Percentiles rank a stretch among this genome's conserved stretches.
These are phyloP conservation scores for Rhagonycha fulva DNA, from an alignment of 2,888 invertebrate genomes.

Conservation along the genomic window DNA sequence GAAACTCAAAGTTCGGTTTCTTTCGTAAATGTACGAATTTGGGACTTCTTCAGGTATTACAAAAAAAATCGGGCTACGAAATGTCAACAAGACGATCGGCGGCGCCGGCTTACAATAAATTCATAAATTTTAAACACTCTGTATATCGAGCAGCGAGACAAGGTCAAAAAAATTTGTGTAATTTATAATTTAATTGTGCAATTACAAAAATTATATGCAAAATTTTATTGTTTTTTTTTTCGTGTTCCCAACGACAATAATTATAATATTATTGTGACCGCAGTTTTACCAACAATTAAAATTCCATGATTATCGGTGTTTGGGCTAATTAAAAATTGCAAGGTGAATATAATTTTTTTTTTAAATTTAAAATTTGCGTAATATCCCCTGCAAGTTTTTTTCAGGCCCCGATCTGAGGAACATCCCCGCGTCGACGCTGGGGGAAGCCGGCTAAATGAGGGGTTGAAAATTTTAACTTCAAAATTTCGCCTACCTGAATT, in stretches of 20 bases:
- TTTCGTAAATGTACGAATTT: background rate
- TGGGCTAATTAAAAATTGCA: background rate
- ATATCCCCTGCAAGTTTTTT: background rate
- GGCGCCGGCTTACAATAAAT: too few species aligned
- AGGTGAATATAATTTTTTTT: background rate
- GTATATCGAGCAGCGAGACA: too few species aligned
- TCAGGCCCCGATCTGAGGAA: background rate
- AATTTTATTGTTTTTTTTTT: background rate
- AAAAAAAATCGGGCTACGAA: too few species aligned
- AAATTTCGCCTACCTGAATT: constrained; percentile 39
- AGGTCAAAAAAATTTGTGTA: background rate
- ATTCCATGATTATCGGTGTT: background rate
- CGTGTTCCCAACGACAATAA: background rate
- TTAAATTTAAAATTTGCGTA: background rate
- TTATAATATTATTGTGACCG: background rate
- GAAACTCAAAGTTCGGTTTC: background rate
- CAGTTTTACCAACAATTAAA: background rate
- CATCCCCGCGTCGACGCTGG: too few species aligned
- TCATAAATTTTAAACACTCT: background rate
- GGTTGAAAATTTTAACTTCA: background rate
- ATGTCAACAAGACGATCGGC: too few species aligned
- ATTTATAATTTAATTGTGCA: background rate
- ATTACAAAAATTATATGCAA: background rate
- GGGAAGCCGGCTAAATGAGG: too few species aligned
- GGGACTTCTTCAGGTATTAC: too few species aligned